Percentiles rank a stretch among this genome's conserved stretches.
Conservation (phyloP, 2,888 invertebrate species). For the Dexiosoma caninum region DNA sequence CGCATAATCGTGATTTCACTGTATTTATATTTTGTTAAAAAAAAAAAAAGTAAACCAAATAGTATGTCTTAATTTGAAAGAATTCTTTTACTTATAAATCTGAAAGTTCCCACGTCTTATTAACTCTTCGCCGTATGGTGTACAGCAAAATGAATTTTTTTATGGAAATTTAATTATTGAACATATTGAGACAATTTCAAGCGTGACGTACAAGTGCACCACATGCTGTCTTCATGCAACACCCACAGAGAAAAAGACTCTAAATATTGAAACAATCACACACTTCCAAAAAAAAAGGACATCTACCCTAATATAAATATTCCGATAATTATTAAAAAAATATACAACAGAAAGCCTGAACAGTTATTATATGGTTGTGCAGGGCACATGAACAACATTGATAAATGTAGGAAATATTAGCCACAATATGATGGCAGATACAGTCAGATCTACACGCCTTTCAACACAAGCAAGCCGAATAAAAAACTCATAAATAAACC, state of each 20-base stretch:
- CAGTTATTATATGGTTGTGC: slow-evolving; percentile 46
- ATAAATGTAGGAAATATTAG: slow-evolving; percentile 73
- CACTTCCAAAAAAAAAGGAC: slow-evolving; percentile 23
- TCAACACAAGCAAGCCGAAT: slow-evolving; percentile 30
- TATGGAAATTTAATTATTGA: slow-evolving; percentile 59
- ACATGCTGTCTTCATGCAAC: slow-evolving; percentile 64
- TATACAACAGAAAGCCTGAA: slow-evolving; percentile 41
- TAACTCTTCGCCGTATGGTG: slow-evolving; percentile 29
- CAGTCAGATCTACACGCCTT: slow-evolving; percentile 69
- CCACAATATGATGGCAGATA: slow-evolving; percentile 68
- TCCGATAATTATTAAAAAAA: too few species aligned
- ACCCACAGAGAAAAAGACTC: slow-evolving; percentile 32
- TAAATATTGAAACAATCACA: slow-evolving; percentile 21
- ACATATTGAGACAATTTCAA: slow-evolving; percentile 47
- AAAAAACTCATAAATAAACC: slow-evolving; percentile 47
- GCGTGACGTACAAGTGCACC: slow-evolving; percentile 70
- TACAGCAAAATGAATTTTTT: slow-evolving; percentile 51
- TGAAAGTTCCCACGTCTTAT: slow-evolving; percentile 38
- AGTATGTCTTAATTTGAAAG: too few species aligned
- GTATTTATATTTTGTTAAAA: too few species aligned
- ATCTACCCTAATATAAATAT: background rate
- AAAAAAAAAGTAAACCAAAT: too few species aligned
- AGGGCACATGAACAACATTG: slow-evolving; percentile 60
- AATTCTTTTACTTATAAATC: background rate
- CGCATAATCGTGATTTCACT: too few species aligned